phyloP scores from a whole-genome alignment of 1,140 invertebrate genomes.

The Hycleus phaleratus region DNA sequence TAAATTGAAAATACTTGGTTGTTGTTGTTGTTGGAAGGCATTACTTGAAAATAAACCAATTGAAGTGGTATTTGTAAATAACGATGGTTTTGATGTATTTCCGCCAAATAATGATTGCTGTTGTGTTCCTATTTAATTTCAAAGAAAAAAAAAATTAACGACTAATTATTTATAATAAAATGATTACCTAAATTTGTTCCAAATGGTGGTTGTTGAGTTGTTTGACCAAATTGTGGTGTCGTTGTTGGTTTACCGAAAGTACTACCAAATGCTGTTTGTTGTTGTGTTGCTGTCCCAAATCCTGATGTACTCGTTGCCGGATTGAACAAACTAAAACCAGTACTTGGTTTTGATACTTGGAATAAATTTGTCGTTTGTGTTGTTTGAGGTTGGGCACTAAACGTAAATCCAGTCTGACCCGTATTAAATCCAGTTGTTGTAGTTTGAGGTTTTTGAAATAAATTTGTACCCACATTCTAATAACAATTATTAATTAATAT shows the following conservation, averaged over 20 bases:
- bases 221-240: slow-evolving; percentile 24
- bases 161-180: background rate
- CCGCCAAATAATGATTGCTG: slow-evolving; percentile 41
- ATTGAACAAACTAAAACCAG: slow-evolving; percentile 46
- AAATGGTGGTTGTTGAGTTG: slow-evolving; percentile 19
- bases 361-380: slow-evolving; percentile 32
- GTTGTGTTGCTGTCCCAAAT: slow-evolving; percentile 36
- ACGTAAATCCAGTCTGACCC: slow-evolving; percentile 20
- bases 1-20: slow-evolving; percentile 17
- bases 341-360: slow-evolving; percentile 37
- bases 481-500: background rate
- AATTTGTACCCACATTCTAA: slow-evolving; percentile 20
- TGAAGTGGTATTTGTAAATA: slow-evolving; percentile 46
- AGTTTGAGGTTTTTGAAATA: slow-evolving; percentile 31
- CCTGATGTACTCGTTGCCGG: slow-evolving; percentile 37
- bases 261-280: slow-evolving; percentile 36
- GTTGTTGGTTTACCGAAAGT: slow-evolving; percentile 37
- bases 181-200: slow-evolving; percentile 8
- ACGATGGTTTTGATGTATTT: slow-evolving; percentile 43
- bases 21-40: slow-evolving; percentile 16
- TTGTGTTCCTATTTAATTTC: slow-evolving; percentile 1
- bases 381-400: slow-evolving; percentile 22
- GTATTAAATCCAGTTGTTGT: slow-evolving; percentile 26
- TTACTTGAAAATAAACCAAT: slow-evolving; percentile 12
- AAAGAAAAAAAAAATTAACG: background rate